Percentiles rank a stretch among this genome's conserved stretches.
Conservation (phyloP, 1,140 invertebrate species). For the Euwallacea similis region DNA sequence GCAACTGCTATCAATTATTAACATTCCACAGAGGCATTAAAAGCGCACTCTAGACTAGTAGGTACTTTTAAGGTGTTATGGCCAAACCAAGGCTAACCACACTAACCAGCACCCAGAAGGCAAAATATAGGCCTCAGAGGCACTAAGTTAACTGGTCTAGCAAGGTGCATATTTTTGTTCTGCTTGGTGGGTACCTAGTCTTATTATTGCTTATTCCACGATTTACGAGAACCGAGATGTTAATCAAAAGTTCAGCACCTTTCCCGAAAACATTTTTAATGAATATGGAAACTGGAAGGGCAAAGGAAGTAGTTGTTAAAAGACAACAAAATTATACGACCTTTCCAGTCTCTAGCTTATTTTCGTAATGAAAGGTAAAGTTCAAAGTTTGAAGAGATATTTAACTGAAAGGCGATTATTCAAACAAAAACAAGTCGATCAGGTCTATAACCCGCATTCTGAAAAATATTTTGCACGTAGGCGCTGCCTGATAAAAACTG, state of each 20-base stretch:
- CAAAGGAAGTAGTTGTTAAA: too few species aligned
- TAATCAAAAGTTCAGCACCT: too few species aligned
- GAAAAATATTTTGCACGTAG: constrained; percentile 27
- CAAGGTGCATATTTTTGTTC: constrained; percentile 6
- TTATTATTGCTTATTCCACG: too few species aligned
- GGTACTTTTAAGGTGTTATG: constrained; percentile 31
- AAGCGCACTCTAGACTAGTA: constrained; percentile 22
- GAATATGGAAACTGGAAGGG: too few species aligned
- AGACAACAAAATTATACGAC: too few species aligned
- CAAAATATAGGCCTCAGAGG: constrained; percentile 35
- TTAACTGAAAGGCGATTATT: constrained; percentile 24
- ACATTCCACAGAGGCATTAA: constrained; percentile 17
- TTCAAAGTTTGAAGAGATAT: constrained; percentile 27
- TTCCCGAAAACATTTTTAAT: too few species aligned
- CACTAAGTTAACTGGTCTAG: constrained; percentile 29
- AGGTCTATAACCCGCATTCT: constrained; percentile 28
- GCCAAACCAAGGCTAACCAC: constrained; percentile 31
- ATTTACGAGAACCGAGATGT: too few species aligned
- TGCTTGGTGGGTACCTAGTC: too few species aligned
- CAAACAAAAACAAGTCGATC: constrained; percentile 19
- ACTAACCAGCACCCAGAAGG: constrained; percentile 32
- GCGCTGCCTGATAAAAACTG: constrained; percentile 3
- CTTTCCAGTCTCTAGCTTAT: too few species aligned
- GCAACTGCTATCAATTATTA: constrained; percentile 21
- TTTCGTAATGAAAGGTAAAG: constrained; percentile 8